Evolutionary conservation across 2,113 vertebrate genomes (phyloP).

Genomic region (Clarias macrocephalus): DNA sequence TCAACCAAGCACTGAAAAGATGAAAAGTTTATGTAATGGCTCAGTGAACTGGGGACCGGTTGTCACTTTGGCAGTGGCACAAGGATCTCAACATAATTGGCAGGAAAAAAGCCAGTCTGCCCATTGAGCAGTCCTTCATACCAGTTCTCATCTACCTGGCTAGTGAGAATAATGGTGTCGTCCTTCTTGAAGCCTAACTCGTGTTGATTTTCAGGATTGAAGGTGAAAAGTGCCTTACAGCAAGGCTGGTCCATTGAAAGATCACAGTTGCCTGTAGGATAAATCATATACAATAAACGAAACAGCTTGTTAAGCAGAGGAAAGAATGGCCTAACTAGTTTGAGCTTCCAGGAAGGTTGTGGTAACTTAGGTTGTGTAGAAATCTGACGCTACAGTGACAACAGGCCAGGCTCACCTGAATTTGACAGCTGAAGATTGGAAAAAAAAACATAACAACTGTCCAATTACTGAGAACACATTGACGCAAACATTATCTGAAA

Average conservation of each 20-base stretch:
- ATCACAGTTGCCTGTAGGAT: slow-evolving; percentile 47
- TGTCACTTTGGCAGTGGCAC: slow-evolving; percentile 83
- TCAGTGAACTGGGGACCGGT: slow-evolving; percentile 7
- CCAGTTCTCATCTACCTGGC: slow-evolving; percentile 89
- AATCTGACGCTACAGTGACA: background rate
- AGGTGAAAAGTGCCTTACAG: slow-evolving; percentile 86
- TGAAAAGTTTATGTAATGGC: slow-evolving; percentile 24
- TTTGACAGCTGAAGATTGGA: background rate
- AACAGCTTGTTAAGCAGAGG: background rate
- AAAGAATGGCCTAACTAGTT: background rate
- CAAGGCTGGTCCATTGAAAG: slow-evolving; percentile 80
- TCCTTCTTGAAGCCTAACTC: slow-evolving; percentile 88
- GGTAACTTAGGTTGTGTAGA: background rate
- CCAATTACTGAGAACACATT: background rate
- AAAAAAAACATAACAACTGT: background rate
- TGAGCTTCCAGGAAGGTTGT: background rate
- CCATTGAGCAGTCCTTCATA: slow-evolving; percentile 81
- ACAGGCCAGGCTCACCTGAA: background rate
- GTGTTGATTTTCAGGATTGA: slow-evolving; percentile 82
- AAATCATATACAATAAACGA: background rate
- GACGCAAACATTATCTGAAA: background rate
- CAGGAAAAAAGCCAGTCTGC: slow-evolving; percentile 85
- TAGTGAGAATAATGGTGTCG: slow-evolving; percentile 85
- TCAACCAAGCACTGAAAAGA: slow-evolving; percentile 8
- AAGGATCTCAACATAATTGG: slow-evolving; percentile 87